These are phyloP conservation scores for Leptodactylus fuscus DNA, from an alignment of 2,113 vertebrate genomes.

Conservation along the genomic window DNA sequence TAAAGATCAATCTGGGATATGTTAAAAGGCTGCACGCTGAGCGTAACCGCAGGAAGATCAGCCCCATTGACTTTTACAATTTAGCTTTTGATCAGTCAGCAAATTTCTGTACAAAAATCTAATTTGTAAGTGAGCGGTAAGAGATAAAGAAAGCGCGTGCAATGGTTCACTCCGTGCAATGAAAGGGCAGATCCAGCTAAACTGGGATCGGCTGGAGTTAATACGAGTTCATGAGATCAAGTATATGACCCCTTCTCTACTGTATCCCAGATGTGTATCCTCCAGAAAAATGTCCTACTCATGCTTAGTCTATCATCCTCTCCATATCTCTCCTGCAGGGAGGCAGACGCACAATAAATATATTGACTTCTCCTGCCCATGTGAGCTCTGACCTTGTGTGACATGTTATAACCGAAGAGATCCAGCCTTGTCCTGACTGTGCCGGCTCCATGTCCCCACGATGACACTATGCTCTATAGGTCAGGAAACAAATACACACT, in stretches of 20 bases:
- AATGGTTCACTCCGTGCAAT: background rate
- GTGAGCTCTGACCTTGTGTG: constrained; percentile 24
- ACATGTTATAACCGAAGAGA: constrained; percentile 9
- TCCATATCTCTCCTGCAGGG: background rate
- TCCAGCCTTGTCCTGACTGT: background rate
- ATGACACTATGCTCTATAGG: background rate
- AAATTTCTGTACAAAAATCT: background rate
- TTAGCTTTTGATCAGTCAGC: background rate
- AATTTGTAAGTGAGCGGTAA: background rate
- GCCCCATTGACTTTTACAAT: constrained; percentile 8
- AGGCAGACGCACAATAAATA: background rate
- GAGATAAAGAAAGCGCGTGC: background rate
- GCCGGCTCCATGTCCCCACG: background rate
- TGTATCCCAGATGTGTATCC: background rate
- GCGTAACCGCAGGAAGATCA: background rate
- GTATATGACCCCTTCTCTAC: background rate
- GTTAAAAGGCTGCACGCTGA: background rate
- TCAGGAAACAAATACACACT: background rate
- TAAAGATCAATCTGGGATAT: background rate
- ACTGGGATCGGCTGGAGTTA: background rate
- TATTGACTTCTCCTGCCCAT: constrained; percentile 13
- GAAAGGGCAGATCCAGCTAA: constrained; percentile 8
- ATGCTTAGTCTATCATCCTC: background rate
- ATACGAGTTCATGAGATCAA: constrained; percentile 17
- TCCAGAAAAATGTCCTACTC: background rate